Conservation (phyloP, 2,797 vertebrate species). For the Pitangus sulphuratus region DNA sequence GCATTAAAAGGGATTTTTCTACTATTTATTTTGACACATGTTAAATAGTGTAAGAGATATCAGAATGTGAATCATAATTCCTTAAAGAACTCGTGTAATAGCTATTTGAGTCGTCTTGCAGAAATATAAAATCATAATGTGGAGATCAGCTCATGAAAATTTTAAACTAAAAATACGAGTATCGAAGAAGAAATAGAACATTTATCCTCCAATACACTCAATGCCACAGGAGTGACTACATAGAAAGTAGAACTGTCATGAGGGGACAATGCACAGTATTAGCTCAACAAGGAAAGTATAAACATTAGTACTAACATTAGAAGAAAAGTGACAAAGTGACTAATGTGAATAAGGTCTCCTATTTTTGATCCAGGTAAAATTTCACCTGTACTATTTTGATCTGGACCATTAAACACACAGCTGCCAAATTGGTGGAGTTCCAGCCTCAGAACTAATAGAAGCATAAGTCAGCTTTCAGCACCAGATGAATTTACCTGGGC, state of each 20-base stretch:
- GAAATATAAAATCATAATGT: background rate
- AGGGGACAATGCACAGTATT: background rate
- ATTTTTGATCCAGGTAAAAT: background rate
- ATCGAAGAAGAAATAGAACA: background rate
- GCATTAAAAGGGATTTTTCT: conserved; percentile 55
- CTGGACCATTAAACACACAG: background rate
- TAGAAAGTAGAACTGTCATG: background rate
- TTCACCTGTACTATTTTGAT: background rate
- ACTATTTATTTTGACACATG: conserved; percentile 50
- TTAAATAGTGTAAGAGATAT: conserved; percentile 42
- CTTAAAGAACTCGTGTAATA: conserved; percentile 3
- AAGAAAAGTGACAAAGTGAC: background rate
- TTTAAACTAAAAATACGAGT: background rate
- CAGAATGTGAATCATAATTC: conserved; percentile 36
- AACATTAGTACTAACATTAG: background rate
- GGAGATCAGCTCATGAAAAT: background rate
- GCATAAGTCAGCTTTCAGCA: background rate
- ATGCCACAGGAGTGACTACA: background rate
- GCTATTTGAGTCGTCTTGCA: background rate
- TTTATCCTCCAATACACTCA: background rate
- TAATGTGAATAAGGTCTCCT: background rate
- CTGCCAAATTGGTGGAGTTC: background rate
- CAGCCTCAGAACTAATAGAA: background rate
- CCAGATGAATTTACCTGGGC: background rate
- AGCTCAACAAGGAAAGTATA: background rate